Evolutionary conservation across 1,140 invertebrate species (phyloP).

Genomic region (Araneus ventricosus): DNA sequence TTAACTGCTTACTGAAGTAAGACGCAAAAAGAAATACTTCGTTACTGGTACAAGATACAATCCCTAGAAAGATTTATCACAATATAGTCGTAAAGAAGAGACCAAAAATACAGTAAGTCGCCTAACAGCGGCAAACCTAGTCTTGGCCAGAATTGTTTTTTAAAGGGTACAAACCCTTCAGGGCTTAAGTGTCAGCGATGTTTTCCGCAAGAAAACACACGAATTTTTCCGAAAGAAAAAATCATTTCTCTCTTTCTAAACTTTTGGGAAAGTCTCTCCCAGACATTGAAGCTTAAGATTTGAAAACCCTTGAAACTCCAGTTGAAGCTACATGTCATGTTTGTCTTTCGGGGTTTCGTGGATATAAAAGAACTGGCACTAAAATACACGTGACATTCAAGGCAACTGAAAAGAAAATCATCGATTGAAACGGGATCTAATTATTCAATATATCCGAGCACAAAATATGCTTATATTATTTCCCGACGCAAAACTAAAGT

Average conservation of each 20-base stretch:
- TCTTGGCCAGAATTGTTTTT: background rate
- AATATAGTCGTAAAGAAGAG: background rate
- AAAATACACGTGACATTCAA: background rate
- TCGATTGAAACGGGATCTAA: background rate
- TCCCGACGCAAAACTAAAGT: too few relatives aligned
- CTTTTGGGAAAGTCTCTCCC: background rate
- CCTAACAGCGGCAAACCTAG: background rate
- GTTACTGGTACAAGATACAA: background rate
- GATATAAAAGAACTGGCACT: background rate
- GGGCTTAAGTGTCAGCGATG: background rate
- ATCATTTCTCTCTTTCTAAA: background rate
- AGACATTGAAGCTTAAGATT: background rate
- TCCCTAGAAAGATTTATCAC: background rate
- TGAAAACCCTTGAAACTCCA: background rate
- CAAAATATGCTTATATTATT: too few relatives aligned
- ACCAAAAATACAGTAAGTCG: background rate
- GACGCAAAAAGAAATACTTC: too few relatives aligned
- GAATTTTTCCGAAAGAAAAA: background rate
- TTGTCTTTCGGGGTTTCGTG: background rate
- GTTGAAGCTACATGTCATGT: constrained; percentile 1
- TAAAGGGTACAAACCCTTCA: constrained; percentile 1
- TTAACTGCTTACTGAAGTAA: background rate
- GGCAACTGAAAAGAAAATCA: background rate
- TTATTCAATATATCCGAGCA: background rate
- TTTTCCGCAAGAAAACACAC: constrained; percentile 15